These are phyloP conservation scores for Cheilosia vernalis DNA, from an alignment of 2,888 invertebrate species.

Conservation along the genomic window DNA sequence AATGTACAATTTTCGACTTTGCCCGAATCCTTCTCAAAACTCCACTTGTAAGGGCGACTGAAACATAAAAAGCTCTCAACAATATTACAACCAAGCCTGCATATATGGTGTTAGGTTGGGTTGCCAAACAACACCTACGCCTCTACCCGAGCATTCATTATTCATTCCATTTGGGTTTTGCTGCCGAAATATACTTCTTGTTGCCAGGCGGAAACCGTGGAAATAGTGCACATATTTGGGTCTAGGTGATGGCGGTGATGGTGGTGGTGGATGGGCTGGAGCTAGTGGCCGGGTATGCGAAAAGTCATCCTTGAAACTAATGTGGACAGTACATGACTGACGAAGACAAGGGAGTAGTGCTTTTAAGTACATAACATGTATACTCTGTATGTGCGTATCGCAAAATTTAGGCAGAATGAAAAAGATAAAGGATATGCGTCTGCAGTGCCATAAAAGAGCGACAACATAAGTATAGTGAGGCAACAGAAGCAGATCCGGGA, in stretches of 20 bases:
- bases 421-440: conserved; percentile 73
- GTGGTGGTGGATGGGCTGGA: conserved; percentile 1
- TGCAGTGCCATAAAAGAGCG: conserved; percentile 63
- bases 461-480: conserved; percentile 57
- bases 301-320: conserved; percentile 69
- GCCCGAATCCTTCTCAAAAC: conserved; percentile 1
- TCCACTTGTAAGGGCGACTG: conserved; percentile 4
- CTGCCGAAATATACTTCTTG: conserved; percentile 42
- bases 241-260: conserved; percentile 36
- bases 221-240: conserved; percentile 62
- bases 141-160: conserved; percentile 48
- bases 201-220: conserved; percentile 70
- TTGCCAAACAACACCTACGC: conserved; percentile 56
- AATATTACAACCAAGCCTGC: conserved; percentile 33
- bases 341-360: conserved; percentile 37
- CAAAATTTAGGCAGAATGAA: conserved; percentile 68
- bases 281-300: conserved; percentile 36
- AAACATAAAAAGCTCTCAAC: conserved; percentile 48
- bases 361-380: conserved; percentile 48
- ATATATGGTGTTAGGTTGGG: conserved; percentile 28
- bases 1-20: neutral
- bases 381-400: conserved; percentile 61
- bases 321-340: conserved; percentile 52
- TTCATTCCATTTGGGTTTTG: conserved; percentile 47
- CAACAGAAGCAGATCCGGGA: conserved; percentile 24